phyloP scores from a whole-genome alignment of 2,888 invertebrate species.

The Ormyrus pomaceus region DNA sequence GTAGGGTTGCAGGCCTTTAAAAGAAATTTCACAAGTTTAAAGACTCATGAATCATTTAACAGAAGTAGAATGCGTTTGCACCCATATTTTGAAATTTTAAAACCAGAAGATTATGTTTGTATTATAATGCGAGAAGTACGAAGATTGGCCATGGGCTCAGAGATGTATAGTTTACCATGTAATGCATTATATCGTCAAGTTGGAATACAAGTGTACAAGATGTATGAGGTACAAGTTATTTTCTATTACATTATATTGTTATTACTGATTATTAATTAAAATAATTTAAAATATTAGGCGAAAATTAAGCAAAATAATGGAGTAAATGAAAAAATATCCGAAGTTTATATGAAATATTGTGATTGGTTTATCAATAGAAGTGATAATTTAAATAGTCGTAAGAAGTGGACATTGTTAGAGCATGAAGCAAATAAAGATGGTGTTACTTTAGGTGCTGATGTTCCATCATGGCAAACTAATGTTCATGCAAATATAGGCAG shows the following conservation, averaged over 20 bases:
- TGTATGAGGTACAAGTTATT: slow-evolving; percentile 63
- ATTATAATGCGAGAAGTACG: slow-evolving; percentile 84
- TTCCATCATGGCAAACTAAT: slow-evolving; percentile 82
- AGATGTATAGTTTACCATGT: slow-evolving; percentile 86
- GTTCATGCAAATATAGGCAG: slow-evolving; percentile 84
- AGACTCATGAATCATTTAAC: slow-evolving; percentile 73
- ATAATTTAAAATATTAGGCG: slow-evolving; percentile 75
- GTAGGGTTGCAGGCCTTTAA: slow-evolving; percentile 81
- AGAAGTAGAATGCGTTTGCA: slow-evolving; percentile 80
- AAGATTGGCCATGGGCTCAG: slow-evolving; percentile 85
- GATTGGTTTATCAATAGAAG: slow-evolving; percentile 79
- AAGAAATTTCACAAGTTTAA: slow-evolving; percentile 82
- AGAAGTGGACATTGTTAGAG: slow-evolving; percentile 84
- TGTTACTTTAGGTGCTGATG: slow-evolving; percentile 76
- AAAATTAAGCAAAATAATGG: slow-evolving; percentile 82
- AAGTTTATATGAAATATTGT: slow-evolving; percentile 81
- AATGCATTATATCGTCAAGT: slow-evolving; percentile 81
- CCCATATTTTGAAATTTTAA: slow-evolving; percentile 84
- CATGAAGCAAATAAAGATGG: slow-evolving; percentile 71
- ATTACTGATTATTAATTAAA: neutral
- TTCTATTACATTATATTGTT: slow-evolving; percentile 13
- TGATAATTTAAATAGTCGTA: slow-evolving; percentile 76
- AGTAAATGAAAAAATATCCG: slow-evolving; percentile 80
- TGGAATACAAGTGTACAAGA: slow-evolving; percentile 76
- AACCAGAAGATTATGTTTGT: slow-evolving; percentile 78